Percentiles rank a stretch among this genome's conserved stretches.
Conservation (phyloP, 1,140 invertebrate species). For the Leptinotarsa undecemlineata region DNA sequence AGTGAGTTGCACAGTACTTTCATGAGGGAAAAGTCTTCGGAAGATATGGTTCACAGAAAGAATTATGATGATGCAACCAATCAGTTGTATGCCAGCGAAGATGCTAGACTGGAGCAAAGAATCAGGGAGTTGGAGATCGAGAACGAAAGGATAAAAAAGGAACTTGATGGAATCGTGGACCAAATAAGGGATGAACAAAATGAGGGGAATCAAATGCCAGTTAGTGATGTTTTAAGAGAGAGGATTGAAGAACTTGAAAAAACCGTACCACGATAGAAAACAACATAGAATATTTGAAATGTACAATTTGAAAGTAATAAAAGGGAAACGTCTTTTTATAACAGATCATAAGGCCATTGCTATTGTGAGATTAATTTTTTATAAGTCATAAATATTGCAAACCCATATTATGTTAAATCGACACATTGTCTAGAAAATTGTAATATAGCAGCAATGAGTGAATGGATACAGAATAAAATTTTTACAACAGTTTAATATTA, state of each 20-base stretch:
- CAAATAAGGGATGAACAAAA: conserved; percentile 14
- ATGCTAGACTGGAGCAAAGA: conserved; percentile 16
- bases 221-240: background rate
- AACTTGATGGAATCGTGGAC: conserved; percentile 13
- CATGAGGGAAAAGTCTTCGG: conserved; percentile 22
- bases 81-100: conserved; percentile 20
- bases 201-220: background rate
- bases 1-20: conserved; percentile 25
- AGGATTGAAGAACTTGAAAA: conserved; percentile 16
- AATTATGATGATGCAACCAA: conserved; percentile 26
- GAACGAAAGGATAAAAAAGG: conserved; percentile 22
- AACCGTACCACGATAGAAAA: background rate
- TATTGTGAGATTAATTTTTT: too few species aligned
- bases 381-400: too few species aligned
- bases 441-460: too few species aligned
- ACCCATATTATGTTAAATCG: too few species aligned
- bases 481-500: too few species aligned
- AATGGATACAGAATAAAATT: too few species aligned
- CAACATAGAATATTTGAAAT: background rate
- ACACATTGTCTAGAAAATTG: too few species aligned
- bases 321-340: background rate
- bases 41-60: background rate
- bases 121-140: conserved; percentile 23
- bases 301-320: background rate
- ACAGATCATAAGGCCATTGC: too few species aligned